A percentile compares a stretch with the other conserved stretches of the same genome.
phyloP scores from a whole-genome alignment of 2,113 vertebrate genomes.

The Gymnogyps californianus region DNA sequence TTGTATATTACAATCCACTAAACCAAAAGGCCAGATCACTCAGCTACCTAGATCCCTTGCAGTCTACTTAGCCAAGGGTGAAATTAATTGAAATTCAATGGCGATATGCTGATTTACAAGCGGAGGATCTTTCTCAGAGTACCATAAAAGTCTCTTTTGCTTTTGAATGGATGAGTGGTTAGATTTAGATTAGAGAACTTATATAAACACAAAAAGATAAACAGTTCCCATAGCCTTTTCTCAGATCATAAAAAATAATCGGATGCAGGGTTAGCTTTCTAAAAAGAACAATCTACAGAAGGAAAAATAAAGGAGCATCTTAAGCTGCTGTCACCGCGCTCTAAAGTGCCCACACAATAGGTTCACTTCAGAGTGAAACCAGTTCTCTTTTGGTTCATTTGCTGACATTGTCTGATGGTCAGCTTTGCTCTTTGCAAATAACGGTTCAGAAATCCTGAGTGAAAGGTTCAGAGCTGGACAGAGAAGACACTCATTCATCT shows the following conservation, averaged over 20 bases:
- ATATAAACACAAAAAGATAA: slow-evolving; percentile 37
- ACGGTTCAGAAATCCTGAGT: slow-evolving; percentile 4
- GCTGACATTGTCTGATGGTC: slow-evolving; percentile 29
- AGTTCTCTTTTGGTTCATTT: slow-evolving; percentile 56
- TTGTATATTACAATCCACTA: background rate
- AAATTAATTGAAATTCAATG: slow-evolving; percentile 51
- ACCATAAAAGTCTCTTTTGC: background rate
- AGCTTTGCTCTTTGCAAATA: slow-evolving; percentile 52
- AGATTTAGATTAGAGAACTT: slow-evolving; percentile 37
- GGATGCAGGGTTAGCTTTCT: background rate
- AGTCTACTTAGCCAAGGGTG: background rate
- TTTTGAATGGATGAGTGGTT: slow-evolving; percentile 32
- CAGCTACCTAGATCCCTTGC: background rate
- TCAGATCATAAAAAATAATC: slow-evolving; percentile 50
- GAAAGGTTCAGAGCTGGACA: background rate
- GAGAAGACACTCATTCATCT: background rate
- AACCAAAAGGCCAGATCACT: background rate
- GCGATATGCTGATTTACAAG: slow-evolving; percentile 8
- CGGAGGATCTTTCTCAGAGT: background rate
- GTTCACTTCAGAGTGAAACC: slow-evolving; percentile 41
- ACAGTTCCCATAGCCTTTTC: slow-evolving; percentile 27
- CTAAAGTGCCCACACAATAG: slow-evolving; percentile 20
- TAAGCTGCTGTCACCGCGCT: background rate
- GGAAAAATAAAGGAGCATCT: slow-evolving; percentile 51
- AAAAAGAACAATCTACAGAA: background rate